Base-by-base conservation (phyloP, 2,113 vertebrate genomes). In the Pangasianodon hypophthalmus region DNA sequence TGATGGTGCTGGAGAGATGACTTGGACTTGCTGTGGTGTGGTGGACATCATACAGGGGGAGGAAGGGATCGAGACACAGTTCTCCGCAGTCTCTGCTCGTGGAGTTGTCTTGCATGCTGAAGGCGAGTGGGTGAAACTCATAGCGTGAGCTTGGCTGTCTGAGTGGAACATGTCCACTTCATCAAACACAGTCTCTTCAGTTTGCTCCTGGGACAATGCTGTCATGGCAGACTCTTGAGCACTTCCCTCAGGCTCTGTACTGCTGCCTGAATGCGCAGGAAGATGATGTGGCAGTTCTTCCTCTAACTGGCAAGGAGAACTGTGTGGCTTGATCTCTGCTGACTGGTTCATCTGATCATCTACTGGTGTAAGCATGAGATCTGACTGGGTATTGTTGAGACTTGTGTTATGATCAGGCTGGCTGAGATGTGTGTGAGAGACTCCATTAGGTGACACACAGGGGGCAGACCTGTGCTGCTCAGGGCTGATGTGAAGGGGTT, bases 121-220 rank as follows among this genome's bases (percentile, higher is more conserved):
- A 32, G 91, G 93, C 0, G 93, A 94, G 41, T 90, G 64, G 6
- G 46, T 89, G 88, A 96, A 94, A 81, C 94, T 94, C 71, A 91
- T 89, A 19, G 58, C 60, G 2, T 37, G 29, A 37, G 13, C 52
- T 50, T 62, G 32, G 50, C 85, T 67, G 0, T 71, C 9, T 32
- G 88, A 89, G 3, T 73, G 44, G 8, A 87, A 16, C 6, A 81
- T 8, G 5, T 19, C 44, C 0, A 14, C 37, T 69, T 92, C 87
- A 46, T 79, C 14, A 4, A 50, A 18, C 26, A 91, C 67, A 6
- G 67, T 58, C 8, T 92, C 54, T 73, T 89, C 44, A 0, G 88
- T 62, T 14, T 82, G 52, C 54, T 92, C 92, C 73, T 89, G 86
- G 3, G 46, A 71, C 0, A 86, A 52, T 80, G 87, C 46, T 37